A percentile compares a stretch with the other conserved stretches of the same genome.
These are phyloP conservation scores for Parapristionchus giblindavisi DNA, from an alignment of 2,888 invertebrate genomes.

Conservation along the genomic window DNA sequence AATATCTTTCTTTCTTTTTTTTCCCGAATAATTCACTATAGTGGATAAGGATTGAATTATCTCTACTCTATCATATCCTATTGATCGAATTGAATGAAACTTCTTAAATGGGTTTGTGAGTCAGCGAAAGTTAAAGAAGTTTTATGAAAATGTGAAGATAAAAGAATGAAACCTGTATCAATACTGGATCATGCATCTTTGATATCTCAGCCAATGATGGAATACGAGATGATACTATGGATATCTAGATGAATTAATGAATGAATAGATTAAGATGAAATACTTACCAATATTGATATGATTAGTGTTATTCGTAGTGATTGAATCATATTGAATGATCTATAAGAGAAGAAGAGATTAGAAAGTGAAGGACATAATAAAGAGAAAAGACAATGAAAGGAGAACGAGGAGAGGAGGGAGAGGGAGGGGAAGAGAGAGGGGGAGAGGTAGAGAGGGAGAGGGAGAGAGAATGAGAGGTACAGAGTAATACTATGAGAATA, in stretches of 20 bases:
- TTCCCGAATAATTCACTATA: not conserved
- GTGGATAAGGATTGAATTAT: no score
- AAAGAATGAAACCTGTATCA: slow-evolving; percentile 16
- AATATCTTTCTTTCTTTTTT: not conserved
- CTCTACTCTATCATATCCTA: no score
- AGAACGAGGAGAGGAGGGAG: slow-evolving; percentile 23
- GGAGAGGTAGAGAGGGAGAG: slow-evolving; percentile 12
- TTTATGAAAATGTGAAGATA: not conserved
- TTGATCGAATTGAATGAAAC: no score
- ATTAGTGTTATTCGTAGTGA: not conserved
- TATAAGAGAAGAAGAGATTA: slow-evolving; percentile 16
- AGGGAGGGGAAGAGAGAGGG: not conserved
- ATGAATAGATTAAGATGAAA: not conserved
- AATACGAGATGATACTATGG: slow-evolving; percentile 6
- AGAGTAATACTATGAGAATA: no score
- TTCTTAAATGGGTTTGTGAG: no score
- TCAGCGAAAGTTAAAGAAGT: not conserved
- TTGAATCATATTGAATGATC: slow-evolving; percentile 17
- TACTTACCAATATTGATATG: not conserved
- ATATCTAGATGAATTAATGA: not conserved
- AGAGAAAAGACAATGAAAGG: slow-evolving; percentile 21
- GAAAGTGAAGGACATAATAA: not conserved
- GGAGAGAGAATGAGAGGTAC: slow-evolving; percentile 10
- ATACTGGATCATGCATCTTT: slow-evolving; percentile 14
- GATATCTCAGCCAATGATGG: slow-evolving; percentile 18